Evolutionary conservation across 1,140 invertebrate genomes (phyloP), one percentile per base, ranked within the genome.

Genomic region (Carcinoscorpius rotundicauda): DNA sequence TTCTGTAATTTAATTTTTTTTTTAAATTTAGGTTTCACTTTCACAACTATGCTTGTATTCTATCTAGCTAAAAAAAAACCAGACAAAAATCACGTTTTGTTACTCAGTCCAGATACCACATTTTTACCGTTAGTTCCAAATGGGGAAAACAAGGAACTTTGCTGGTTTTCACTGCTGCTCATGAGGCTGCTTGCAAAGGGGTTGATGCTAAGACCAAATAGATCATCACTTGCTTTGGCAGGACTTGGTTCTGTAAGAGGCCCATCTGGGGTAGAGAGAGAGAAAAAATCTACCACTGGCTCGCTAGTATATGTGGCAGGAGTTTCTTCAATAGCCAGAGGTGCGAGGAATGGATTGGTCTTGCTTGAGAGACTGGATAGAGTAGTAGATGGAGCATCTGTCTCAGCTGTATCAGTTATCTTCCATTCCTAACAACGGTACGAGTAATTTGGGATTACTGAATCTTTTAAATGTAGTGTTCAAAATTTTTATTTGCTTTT

Each of bases 151-250:
- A 29, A 5, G 4, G 64, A 10, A 52, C 55, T 58, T 49, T 67
- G 59, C 3, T 63, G 58, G 53, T 62, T 60, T n/a, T 80, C 76
- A 56, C 77, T 80, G 59, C 82, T 82, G 52, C 74, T 71, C 75
- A 91, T 89, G 80, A 69, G 56, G 57, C 90, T 90, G 74, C 93
- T 89, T 52, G 88, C 87, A 76, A 95, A 96, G 49, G 93, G 93
- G 82, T 95, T 96, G 29, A 29, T 29, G 58, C 67, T 72, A 69
- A 95, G 78, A 73, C 91, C 88, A 53, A 96, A 81, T 65, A 95
- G 80, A 79, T 95, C 29, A 29, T 29, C 93, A 73, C 94, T 91
- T 5, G 89, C 91, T 48, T 71, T 71, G 55, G 69, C 70, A 58
- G 68, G 59, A 3, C 71, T 71, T 5, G 72, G 71, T 11, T 66